These are phyloP conservation scores for Euzetes globulus DNA, from an alignment of 2,888 invertebrate genomes.

Conservation along the genomic window DNA sequence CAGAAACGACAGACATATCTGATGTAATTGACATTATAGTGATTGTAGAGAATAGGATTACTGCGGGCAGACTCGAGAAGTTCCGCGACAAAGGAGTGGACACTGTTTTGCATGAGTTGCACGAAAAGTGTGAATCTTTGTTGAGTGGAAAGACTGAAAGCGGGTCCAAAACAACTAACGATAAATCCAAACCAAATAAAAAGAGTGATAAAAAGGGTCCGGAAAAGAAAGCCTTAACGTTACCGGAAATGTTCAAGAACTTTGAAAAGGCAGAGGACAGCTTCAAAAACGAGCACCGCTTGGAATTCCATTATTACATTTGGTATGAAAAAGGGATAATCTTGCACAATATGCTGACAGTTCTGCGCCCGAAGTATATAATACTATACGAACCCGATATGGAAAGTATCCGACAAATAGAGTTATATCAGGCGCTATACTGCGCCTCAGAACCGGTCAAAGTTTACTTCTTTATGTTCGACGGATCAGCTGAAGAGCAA, in stretches of 20 bases:
- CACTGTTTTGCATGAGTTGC: constrained; percentile 31
- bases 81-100: constrained; percentile 35
- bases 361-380: constrained; percentile 66
- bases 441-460: constrained; percentile 49
- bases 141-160: constrained; percentile 22
- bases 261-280: constrained; percentile 41
- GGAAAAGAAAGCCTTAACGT: constrained; percentile 41
- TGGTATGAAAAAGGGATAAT: constrained; percentile 57
- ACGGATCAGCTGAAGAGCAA: constrained; percentile 92
- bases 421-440: constrained; percentile 53
- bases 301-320: constrained; percentile 47
- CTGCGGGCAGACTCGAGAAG: constrained; percentile 24
- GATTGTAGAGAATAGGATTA: constrained; percentile 30
- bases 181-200: constrained; percentile 32
- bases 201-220: constrained; percentile 34
- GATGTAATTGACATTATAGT: constrained; percentile 31
- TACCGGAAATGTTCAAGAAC: constrained; percentile 44
- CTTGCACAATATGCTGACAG: constrained; percentile 61
- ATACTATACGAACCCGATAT: constrained; percentile 85
- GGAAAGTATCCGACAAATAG: constrained; percentile 77
- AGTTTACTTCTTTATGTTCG: constrained; percentile 83
- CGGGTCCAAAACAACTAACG: constrained; percentile 6
- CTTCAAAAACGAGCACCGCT: constrained; percentile 39
- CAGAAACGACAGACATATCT: constrained; percentile 55
- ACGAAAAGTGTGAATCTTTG: constrained; percentile 28